Evolutionary conservation across 2,113 vertebrate genomes (phyloP), one percentile per base, ranked within the genome.

Genomic region (Takifugu flavidus): DNA sequence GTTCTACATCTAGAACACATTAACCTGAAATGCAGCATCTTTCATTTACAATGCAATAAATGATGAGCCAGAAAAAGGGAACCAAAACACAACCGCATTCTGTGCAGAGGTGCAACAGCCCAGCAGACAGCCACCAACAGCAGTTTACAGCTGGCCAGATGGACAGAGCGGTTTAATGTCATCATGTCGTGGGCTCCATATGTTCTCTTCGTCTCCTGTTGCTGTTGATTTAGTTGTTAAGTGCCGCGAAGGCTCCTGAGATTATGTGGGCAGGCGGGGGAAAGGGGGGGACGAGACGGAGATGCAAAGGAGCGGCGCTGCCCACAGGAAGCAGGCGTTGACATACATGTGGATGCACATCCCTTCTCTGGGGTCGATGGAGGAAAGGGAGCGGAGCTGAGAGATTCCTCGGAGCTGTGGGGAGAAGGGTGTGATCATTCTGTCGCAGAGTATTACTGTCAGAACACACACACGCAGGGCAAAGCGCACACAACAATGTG

Each of bases 401-500:
- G 70, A 79, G 75, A 71, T 73, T 80, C 63, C 65, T 64, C 27
- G 1, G 62, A 82, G 77, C 83, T 75, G 67, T 77, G 72, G 78
- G 80, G 79, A 84, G 74, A 67, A 69, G 85, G 75, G 74, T 82
- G 87, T 85, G 83, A 87, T 87, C 82, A 81, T 85, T 87, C 78
- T 86, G 80, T 87, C 85, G 76, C 25, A n/a, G 44, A 57, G 65
- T 57, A 82, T 87, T 83, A 86, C 70, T 73, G 67, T 81, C 68
- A 81, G 67, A 58, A 67, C 29, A 34, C 64, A 70, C 62, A 56
- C 42, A 53, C 57, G 34, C 66, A 29, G n/a, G 13, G 13, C 1
- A 0, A 34, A 43, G 46, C 13, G 25, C 56, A 67, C 70, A 72
- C 27, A 65, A 20, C n/a, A 2, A 39, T 3, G 20, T 50, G 7